These are phyloP conservation scores for Spodoptera frugiperda DNA, from an alignment of 1,140 invertebrate genomes.

Conservation along the genomic window DNA sequence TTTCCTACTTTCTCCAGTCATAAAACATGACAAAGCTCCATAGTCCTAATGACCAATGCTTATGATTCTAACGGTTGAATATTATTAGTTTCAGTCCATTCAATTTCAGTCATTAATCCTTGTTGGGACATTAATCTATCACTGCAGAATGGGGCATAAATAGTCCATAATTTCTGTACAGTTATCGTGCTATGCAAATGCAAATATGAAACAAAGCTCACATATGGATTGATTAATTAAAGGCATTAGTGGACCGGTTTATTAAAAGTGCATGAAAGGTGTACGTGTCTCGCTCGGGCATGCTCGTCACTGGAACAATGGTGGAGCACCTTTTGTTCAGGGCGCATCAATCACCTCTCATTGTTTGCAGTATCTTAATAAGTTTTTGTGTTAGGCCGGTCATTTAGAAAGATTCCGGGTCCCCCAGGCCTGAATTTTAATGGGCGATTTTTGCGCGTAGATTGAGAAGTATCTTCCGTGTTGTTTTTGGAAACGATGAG, in stretches of 20 bases:
- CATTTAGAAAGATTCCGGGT: conserved; percentile 82
- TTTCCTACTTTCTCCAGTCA: background rate
- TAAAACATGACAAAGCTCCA: background rate
- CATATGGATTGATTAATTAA: conserved; percentile 75
- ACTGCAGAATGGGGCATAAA: conserved; percentile 10
- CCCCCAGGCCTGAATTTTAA: conserved; percentile 69
- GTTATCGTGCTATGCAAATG: conserved; percentile 24
- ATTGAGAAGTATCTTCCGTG: conserved; percentile 50
- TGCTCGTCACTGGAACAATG: conserved; percentile 72
- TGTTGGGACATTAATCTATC: conserved; percentile 14
- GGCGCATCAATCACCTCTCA: conserved; percentile 78
- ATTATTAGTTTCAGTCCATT: conserved; percentile 25
- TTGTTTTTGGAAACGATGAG: conserved; percentile 27
- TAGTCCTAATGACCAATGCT: conserved; percentile 10
- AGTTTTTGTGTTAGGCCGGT: conserved; percentile 79
- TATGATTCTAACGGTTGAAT: conserved; percentile 1
- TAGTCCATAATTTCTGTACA: conserved; percentile 17
- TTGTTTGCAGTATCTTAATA: conserved; percentile 84
- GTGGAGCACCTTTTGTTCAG: conserved; percentile 74
- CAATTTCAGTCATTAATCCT: conserved; percentile 4
- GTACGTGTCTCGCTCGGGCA: conserved; percentile 53
- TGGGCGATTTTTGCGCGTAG: conserved; percentile 61
- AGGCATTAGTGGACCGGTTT: conserved; percentile 75
- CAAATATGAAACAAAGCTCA: conserved; percentile 56
- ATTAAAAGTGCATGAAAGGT: conserved; percentile 75